phyloP scores from a whole-genome alignment of 1,140 invertebrate genomes.

The Zaprionus africanus region DNA sequence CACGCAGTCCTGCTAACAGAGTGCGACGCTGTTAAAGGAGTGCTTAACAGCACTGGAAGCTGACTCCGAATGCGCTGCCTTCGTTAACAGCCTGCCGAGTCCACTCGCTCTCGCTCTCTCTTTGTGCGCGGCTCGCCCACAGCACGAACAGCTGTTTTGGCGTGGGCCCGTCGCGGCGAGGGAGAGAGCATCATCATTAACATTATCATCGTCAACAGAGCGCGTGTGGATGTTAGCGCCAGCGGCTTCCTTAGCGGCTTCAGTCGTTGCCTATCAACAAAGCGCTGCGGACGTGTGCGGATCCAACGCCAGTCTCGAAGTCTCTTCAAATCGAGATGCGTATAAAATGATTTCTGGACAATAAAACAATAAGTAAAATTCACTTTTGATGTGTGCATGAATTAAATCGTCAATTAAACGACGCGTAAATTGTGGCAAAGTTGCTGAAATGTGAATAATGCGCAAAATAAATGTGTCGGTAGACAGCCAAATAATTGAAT shows the following conservation, averaged over 20 bases:
- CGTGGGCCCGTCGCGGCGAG: constrained; percentile 54
- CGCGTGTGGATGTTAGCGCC: constrained; percentile 62
- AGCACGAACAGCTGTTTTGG: constrained; percentile 54
- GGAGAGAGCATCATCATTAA: constrained; percentile 55
- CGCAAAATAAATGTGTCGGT: neutral
- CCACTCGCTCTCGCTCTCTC: neutral
- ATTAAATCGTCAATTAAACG: constrained; percentile 2
- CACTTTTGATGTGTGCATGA: neutral
- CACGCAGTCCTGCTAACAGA: constrained; percentile 30
- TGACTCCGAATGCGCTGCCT: constrained; percentile 44
- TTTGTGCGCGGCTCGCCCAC: neutral
- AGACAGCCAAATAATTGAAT: neutral
- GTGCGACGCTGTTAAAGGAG: constrained; percentile 29
- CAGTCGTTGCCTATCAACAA: constrained; percentile 80
- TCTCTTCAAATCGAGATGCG: constrained; percentile 1
- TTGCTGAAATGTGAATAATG: constrained; percentile 15
- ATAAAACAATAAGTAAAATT: neutral
- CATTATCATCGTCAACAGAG: constrained; percentile 36
- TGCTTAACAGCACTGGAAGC: constrained; percentile 59
- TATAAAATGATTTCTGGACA: neutral
- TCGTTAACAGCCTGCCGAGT: constrained; percentile 24
- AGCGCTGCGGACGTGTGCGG: constrained; percentile 62
- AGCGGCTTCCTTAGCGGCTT: constrained; percentile 71
- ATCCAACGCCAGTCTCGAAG: constrained; percentile 24
- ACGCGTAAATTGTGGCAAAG: constrained; percentile 12